Evolutionary conservation across 2,797 vertebrate species (phyloP).

Genomic region (Meriones psammophilus): DNA sequence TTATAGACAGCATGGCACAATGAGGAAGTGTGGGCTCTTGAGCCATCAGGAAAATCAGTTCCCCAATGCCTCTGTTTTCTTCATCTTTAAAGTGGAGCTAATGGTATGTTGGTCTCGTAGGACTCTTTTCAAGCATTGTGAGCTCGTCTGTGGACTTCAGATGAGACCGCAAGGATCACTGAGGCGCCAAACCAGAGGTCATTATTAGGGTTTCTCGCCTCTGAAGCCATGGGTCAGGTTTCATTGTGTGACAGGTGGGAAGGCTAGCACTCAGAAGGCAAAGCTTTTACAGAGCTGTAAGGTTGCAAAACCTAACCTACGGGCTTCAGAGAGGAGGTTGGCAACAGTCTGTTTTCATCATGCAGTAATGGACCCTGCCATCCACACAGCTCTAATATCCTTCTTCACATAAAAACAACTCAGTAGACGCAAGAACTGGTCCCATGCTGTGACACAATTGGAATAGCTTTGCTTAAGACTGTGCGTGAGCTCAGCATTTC

Average conservation of each 20-base stretch:
- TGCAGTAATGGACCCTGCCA: background rate
- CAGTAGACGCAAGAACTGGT: slow-evolving; percentile 45
- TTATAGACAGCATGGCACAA: background rate
- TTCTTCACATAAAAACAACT: background rate
- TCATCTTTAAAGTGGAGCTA: background rate
- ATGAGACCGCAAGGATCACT: background rate
- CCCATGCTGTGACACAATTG: background rate
- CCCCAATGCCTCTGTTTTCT: background rate
- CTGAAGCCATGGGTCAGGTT: background rate
- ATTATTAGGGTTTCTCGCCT: slow-evolving; percentile 15
- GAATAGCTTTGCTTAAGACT: slow-evolving; percentile 38
- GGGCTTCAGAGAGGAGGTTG: background rate
- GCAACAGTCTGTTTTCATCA: background rate
- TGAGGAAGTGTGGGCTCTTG: background rate
- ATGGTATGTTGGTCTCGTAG: background rate
- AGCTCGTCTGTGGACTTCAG: background rate
- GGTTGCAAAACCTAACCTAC: background rate
- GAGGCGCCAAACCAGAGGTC: background rate
- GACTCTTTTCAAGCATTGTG: background rate
- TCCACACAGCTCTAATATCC: background rate
- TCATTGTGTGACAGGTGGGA: background rate
- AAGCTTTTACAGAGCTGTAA: background rate
- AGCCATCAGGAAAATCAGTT: background rate
- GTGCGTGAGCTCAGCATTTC: background rate
- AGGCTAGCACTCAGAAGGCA: background rate